phyloP scores from a whole-genome alignment of 1,140 invertebrate species.

The Neodiprion virginianus region DNA sequence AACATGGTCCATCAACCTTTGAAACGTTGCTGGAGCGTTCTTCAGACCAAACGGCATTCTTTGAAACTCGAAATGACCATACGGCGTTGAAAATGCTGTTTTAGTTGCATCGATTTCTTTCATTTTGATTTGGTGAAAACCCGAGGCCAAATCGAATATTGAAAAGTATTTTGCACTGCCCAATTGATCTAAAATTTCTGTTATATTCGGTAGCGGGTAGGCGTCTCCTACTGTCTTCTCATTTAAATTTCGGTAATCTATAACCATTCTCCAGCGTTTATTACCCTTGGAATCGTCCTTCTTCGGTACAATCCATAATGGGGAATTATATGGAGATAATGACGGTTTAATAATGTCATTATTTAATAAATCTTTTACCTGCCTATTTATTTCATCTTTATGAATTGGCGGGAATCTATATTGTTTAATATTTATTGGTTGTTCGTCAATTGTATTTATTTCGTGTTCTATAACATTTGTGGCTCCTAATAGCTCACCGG shows the following conservation, averaged over 20 bases:
- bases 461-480: slow-evolving; percentile 12
- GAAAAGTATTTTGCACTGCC: slow-evolving; percentile 43
- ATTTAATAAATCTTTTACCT: not conserved
- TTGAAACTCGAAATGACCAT: not conserved
- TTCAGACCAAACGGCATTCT: slow-evolving; percentile 45
- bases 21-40: slow-evolving; percentile 40
- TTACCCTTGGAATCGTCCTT: not conserved
- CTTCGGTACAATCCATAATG: not conserved
- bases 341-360: not conserved
- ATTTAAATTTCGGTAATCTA: slow-evolving; percentile 50
- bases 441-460: slow-evolving; percentile 5
- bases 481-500: slow-evolving; percentile 15
- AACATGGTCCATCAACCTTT: slow-evolving; percentile 32
- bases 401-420: slow-evolving; percentile 3
- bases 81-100: slow-evolving; percentile 47
- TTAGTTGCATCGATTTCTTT: slow-evolving; percentile 45
- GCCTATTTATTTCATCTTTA: slow-evolving; percentile 7
- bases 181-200: slow-evolving; percentile 3
- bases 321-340: not conserved
- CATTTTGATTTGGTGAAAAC: slow-evolving; percentile 57
- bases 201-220: slow-evolving; percentile 54
- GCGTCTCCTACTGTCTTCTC: slow-evolving; percentile 52
- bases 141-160: slow-evolving; percentile 33
- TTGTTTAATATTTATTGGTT: not conserved
- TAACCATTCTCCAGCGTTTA: slow-evolving; percentile 1